Percentiles rank a stretch among this genome's conserved stretches.
Evolutionary conservation across 1,140 invertebrate genomes (phyloP).

Genomic region (Calephelis virginiensis): DNA sequence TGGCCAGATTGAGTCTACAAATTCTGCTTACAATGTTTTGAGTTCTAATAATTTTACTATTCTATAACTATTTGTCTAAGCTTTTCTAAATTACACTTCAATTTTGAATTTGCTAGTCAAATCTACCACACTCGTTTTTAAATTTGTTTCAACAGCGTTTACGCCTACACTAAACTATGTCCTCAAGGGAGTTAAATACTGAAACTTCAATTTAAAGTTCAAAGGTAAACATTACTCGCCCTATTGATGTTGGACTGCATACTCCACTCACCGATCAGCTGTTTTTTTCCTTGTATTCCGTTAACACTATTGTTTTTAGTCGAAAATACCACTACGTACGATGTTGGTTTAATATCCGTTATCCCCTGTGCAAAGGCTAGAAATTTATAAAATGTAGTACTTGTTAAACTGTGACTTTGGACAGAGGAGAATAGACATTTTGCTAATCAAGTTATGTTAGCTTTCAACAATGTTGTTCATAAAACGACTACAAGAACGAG

Average conservation of each 20-base stretch:
- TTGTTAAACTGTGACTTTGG: not conserved
- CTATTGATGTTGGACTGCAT: conserved; percentile 59
- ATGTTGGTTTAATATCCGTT: conserved; percentile 10
- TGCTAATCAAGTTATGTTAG: not conserved
- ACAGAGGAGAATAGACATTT: conserved; percentile 10
- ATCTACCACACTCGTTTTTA: conserved; percentile 60
- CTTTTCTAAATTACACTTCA: conserved; percentile 41
- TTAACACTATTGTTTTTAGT: conserved; percentile 44
- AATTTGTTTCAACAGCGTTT: conserved; percentile 48
- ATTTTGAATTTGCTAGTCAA: conserved; percentile 40
- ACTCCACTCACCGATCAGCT: conserved; percentile 52
- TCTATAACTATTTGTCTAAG: conserved; percentile 54
- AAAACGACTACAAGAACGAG: conserved; percentile 38
- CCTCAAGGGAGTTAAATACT: conserved; percentile 56
- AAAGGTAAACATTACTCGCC: conserved; percentile 73
- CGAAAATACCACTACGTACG: conserved; percentile 12
- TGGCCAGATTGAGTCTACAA: conserved; percentile 57
- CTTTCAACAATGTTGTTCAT: conserved; percentile 7
- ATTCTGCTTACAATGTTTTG: conserved; percentile 45
- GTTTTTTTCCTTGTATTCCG: conserved; percentile 49
- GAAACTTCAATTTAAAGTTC: conserved; percentile 59
- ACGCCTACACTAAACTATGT: conserved; percentile 68
- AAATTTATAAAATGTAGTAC: not conserved
- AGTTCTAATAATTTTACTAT: conserved; percentile 54
- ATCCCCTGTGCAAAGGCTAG: conserved; percentile 4